These are phyloP conservation scores for Platyura marginata DNA, from an alignment of 1,140 invertebrate species.

Conservation along the genomic window DNA sequence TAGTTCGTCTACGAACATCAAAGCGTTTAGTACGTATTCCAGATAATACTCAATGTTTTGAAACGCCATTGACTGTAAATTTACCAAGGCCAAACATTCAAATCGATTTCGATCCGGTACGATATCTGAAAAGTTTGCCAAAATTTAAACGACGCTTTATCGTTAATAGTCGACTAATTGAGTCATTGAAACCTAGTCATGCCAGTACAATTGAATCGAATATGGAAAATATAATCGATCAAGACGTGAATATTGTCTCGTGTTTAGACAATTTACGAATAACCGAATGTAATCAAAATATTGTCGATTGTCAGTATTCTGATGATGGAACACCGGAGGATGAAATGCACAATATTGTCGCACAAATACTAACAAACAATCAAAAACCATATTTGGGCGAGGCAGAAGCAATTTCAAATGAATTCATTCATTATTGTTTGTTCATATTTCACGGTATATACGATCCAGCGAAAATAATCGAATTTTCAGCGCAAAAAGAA, in stretches of 20 bases:
- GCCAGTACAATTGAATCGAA: too few species aligned
- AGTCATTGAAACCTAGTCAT: too few species aligned
- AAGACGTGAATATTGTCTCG: too few species aligned
- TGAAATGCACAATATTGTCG: too few species aligned
- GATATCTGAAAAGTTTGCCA: conserved; percentile 22
- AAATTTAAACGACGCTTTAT: conserved; percentile 17
- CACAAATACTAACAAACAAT: too few species aligned
- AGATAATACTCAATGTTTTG: conserved; percentile 15
- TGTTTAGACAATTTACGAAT: too few species aligned
- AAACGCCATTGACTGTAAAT: conserved; percentile 18
- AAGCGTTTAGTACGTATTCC: conserved; percentile 21
- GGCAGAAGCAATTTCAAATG: neutral
- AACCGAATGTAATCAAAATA: too few species aligned
- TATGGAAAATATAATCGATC: too few species aligned
- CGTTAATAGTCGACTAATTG: neutral
- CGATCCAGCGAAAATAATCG: conserved; percentile 27
- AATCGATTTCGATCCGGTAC: conserved; percentile 15
- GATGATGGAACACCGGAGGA: conserved; percentile 13
- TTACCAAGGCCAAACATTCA: conserved; percentile 19
- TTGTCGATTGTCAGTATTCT: too few species aligned
- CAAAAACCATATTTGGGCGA: neutral
- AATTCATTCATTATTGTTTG: conserved; percentile 30
- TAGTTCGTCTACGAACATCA: conserved; percentile 19
- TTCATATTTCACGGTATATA: conserved; percentile 33
- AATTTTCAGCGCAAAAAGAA: conserved; percentile 16